Evolutionary conservation across 2,113 vertebrate species (phyloP).

Genomic region (Solenodon paradoxus): DNA sequence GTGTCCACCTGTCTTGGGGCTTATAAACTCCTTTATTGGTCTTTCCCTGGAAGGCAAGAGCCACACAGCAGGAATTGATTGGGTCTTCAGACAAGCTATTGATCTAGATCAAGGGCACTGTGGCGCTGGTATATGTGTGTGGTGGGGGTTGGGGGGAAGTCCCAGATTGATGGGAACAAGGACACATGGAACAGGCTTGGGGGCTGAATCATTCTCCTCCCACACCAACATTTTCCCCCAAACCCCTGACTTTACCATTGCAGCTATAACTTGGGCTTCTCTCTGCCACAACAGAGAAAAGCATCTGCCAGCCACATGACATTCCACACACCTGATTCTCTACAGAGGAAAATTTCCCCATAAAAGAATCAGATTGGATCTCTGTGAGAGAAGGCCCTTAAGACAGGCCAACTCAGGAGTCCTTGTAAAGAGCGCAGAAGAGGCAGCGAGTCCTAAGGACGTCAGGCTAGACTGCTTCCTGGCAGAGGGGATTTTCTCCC

Average conservation of each 20-base stretch:
- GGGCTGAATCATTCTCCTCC: conserved; percentile 25
- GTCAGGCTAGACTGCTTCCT: background rate
- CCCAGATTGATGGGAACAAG: conserved; percentile 32
- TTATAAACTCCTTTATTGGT: background rate
- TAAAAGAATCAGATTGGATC: background rate
- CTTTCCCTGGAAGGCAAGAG: background rate
- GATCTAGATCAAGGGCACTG: conserved; percentile 66
- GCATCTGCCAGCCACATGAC: conserved; percentile 1
- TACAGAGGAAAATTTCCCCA: background rate
- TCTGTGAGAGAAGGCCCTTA: background rate
- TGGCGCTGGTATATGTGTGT: background rate
- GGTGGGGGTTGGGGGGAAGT: background rate
- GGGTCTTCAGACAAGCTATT: conserved; percentile 21
- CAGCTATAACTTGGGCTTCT: conserved; percentile 51
- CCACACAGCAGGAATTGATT: background rate
- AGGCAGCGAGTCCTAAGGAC: background rate
- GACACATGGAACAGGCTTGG: conserved; percentile 61
- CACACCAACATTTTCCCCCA: background rate
- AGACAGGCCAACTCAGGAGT: background rate
- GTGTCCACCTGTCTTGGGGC: background rate
- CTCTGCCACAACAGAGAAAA: conserved; percentile 16
- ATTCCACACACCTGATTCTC: background rate
- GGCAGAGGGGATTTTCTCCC: background rate
- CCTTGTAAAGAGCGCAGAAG: background rate
- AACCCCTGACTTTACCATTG: background rate